Base-by-base conservation (phyloP, 2,113 vertebrate species). In the Phrynocephalus versicolor region DNA sequence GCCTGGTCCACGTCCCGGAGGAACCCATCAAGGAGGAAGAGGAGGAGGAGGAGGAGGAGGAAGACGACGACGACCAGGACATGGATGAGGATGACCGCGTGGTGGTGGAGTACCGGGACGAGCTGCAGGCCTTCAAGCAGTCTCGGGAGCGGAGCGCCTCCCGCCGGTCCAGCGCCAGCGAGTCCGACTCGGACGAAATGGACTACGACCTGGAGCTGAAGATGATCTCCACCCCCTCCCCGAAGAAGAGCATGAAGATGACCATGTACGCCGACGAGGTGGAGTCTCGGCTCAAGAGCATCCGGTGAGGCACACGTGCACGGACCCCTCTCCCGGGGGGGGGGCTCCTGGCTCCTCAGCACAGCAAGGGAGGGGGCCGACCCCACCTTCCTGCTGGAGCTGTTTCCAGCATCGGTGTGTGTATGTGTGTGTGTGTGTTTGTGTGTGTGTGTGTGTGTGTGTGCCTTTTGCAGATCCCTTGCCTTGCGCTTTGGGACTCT, bases 201-300 rank as follows among this genome's bases (percentile, higher is more conserved):
- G 99, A 99, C 95, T 99, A 99, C 57, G 99, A 99, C 88, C 96
- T 99, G 25, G 99, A 99, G 90, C 95, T 99, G 88, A 99, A 99
- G 94, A 99, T 99, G 99, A 99, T 99, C 82, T 99, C 99, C 5
- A 99, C 98, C 0, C 98, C 99, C 0, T 99, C 98, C 1, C 98
- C 98, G 33, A 99, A 99, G 92, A 99, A 99, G 89, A 99, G 97
- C 96, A 98, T 98, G 97, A 99, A 99, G 94, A 99, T 99, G 99
- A 99, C 99, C 0, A 99, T 99, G 99, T 99, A 99, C 80, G 98
- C 99, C 0, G 99, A 99, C 6, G 98, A 99, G 93, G 96, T 99
- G 80, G 98, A 99, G 79, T 97, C 95, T 0, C 97, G 97, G 76
- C 94, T 99, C 83, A 99, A 98, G 95, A 98, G 90, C 85, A 98